phyloP scores from a whole-genome alignment of 2,888 invertebrate genomes.

The Baronia brevicornis region DNA sequence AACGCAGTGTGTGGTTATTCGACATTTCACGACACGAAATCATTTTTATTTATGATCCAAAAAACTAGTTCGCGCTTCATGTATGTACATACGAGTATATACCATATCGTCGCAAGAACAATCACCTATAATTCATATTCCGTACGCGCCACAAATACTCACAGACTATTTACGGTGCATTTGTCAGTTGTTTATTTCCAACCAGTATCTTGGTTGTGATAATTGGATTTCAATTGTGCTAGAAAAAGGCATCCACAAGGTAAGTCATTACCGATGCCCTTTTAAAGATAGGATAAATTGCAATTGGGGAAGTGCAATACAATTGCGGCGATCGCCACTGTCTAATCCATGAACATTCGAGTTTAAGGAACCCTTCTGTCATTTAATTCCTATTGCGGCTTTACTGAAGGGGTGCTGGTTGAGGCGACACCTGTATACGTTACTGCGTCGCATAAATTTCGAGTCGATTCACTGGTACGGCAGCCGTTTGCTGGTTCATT shows the following conservation, averaged over 20 bases:
- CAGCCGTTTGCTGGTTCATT: constrained; percentile 58
- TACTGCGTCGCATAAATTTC: constrained; percentile 70
- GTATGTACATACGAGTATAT: no score
- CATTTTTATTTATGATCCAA: constrained; percentile 54
- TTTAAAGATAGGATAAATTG: constrained; percentile 64
- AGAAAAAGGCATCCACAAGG: constrained; percentile 51
- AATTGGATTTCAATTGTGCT: constrained; percentile 72
- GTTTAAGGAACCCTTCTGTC: constrained; percentile 50
- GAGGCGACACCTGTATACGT: constrained; percentile 69
- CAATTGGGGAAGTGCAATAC: constrained; percentile 59
- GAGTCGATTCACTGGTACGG: constrained; percentile 51
- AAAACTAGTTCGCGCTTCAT: constrained; percentile 73
- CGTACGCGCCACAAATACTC: constrained; percentile 69
- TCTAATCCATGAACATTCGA: constrained; percentile 53
- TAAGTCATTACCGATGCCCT: constrained; percentile 69
- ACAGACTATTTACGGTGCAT: constrained; percentile 59
- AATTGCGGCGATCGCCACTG: constrained; percentile 53
- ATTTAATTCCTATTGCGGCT: constrained; percentile 59
- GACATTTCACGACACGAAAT: constrained; percentile 52
- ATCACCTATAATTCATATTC: constrained; percentile 74
- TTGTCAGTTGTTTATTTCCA: constrained; percentile 50
- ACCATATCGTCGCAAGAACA: constrained; percentile 70
- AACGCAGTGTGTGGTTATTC: constrained; percentile 39
- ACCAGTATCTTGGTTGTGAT: constrained; percentile 55
- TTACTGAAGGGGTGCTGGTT: constrained; percentile 58